phyloP scores from a whole-genome alignment of 1,140 invertebrate genomes.

The Charaxes varanes region DNA sequence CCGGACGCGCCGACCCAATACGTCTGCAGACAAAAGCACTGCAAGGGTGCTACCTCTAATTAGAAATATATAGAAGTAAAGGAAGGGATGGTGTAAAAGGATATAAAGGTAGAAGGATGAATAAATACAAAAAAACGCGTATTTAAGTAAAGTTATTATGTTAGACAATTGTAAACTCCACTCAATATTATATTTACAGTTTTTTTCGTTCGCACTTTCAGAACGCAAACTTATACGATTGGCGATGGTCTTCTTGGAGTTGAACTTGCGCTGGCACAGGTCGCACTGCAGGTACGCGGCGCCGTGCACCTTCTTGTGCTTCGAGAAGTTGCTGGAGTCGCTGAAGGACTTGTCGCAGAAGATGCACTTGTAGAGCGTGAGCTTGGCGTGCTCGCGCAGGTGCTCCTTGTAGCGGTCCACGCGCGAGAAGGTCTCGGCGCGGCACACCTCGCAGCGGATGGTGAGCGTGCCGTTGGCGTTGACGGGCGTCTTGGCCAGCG shows the following conservation, averaged over 20 bases:
- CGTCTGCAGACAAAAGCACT: too few species aligned
- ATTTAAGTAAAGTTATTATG: too few species aligned
- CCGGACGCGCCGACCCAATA: too few species aligned
- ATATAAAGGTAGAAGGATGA: too few species aligned
- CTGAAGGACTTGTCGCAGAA: conserved; percentile 69
- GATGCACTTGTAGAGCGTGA: conserved; percentile 66
- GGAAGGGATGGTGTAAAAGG: too few species aligned
- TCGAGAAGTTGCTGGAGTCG: conserved; percentile 70
- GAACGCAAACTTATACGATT: too few species aligned
- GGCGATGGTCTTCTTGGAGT: conserved; percentile 70
- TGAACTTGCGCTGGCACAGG: conserved; percentile 64
- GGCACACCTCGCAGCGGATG: conserved; percentile 62
- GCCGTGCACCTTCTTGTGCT: conserved; percentile 71
- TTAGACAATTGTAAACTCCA: too few species aligned
- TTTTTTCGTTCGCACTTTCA: too few species aligned
- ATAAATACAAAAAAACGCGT: too few species aligned
- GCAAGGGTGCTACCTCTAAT: too few species aligned
- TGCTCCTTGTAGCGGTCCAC: conserved; percentile 65
- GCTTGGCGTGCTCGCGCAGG: conserved; percentile 63
- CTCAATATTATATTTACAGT: too few species aligned
- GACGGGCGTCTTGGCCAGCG: conserved; percentile 50
- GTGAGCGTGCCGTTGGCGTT: conserved; percentile 44
- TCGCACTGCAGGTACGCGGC: conserved; percentile 59
- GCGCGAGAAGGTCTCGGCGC: conserved; percentile 43
- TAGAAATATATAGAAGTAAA: too few species aligned